A percentile compares a stretch with the other conserved stretches of the same genome.
Evolutionary conservation across 2,797 vertebrate genomes (phyloP).

Genomic region (Psittacula echo): DNA sequence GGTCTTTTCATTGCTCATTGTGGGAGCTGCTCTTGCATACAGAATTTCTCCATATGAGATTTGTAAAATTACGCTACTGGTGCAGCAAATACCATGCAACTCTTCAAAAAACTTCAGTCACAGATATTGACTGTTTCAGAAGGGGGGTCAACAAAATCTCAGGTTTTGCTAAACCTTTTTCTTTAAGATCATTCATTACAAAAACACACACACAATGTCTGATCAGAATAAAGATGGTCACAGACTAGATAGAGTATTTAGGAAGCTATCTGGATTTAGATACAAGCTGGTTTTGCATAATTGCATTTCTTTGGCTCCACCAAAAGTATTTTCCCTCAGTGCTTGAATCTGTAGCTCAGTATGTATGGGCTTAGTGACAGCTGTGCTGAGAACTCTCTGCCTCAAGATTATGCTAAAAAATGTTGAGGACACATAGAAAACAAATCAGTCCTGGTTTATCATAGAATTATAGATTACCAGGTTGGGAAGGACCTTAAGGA

Average conservation of each 20-base stretch:
- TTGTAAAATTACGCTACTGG: not conserved
- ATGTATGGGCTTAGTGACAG: not conserved
- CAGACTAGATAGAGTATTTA: not conserved
- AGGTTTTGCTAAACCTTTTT: not conserved
- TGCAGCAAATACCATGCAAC: not conserved
- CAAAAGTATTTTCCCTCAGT: not conserved
- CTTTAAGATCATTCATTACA: not conserved
- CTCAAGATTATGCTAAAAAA: not conserved
- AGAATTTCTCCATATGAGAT: not conserved
- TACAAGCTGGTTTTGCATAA: not conserved
- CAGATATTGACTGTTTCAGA: not conserved
- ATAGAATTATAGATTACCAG: not conserved
- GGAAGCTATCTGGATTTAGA: not conserved
- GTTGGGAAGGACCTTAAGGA: not conserved
- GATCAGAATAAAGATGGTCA: not conserved
- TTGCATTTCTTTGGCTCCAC: not conserved
- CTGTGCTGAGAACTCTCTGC: not conserved
- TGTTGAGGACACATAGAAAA: not conserved
- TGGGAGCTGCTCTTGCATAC: not conserved
- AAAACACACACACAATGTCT: not conserved
- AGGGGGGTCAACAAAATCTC: not conserved
- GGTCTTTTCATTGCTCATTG: not conserved
- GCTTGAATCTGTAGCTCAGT: not conserved
- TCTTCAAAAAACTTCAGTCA: not conserved
- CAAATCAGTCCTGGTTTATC: not conserved